Evolutionary conservation across 30 jellyfish, hydroid and myxozoan genomes (phyloP).

Genomic region (Nemopilema nomurai): DNA sequence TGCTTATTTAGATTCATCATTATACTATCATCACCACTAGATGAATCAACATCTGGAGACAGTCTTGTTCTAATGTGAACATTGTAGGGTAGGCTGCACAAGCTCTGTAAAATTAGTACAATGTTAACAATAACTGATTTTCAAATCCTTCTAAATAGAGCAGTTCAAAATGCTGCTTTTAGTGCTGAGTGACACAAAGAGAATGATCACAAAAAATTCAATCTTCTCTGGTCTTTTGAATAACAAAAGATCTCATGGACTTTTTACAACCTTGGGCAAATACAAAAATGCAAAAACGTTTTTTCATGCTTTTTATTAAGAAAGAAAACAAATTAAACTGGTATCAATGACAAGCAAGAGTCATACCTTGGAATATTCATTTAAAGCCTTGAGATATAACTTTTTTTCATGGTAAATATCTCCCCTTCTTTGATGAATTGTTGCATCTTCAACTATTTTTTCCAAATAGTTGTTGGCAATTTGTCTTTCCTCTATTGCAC

Average conservation of each 20-base stretch:
- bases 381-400: constrained; percentile 24
- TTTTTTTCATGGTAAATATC: constrained; percentile 29
- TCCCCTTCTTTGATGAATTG: constrained; percentile 27
- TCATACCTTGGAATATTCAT: constrained; percentile 50
- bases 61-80: constrained; percentile 27
- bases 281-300: no score
- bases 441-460: constrained; percentile 36
- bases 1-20: constrained; percentile 29
- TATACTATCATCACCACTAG: constrained; percentile 20
- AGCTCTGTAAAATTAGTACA: constrained; percentile 43
- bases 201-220: no score
- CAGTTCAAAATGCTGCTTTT: no score
- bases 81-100: constrained; percentile 59
- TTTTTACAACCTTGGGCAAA: no score
- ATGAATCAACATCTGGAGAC: constrained; percentile 9
- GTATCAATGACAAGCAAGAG: no score
- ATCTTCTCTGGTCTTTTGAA: no score
- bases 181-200: no score
- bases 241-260: no score
- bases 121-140: no score
- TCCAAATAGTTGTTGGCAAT: constrained; percentile 35
- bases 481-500: constrained; percentile 39
- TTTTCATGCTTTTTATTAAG: no score
- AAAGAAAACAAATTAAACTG: no score
- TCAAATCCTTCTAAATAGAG: no score